A percentile compares a stretch with the other conserved stretches of the same genome.
Conservation (phyloP, 2,888 invertebrate species). For the Oxyscelio sp. region DNA sequence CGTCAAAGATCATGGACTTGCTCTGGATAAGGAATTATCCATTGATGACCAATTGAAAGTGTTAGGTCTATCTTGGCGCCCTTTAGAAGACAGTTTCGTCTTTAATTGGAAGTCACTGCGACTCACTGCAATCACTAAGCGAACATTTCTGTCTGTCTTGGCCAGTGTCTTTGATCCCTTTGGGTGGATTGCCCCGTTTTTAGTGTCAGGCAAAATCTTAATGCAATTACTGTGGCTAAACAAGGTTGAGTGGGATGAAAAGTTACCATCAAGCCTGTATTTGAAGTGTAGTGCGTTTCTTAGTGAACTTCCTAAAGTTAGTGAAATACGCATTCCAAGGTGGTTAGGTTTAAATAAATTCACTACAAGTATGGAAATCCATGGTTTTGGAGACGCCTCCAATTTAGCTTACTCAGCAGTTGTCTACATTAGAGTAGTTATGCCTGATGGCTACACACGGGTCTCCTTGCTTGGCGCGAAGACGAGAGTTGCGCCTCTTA, state of each 20-base stretch:
- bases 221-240: conserved; percentile 10
- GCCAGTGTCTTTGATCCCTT: conserved; percentile 12
- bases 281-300: not conserved
- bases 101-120: too few relatives aligned
- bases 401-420: conserved; percentile 13
- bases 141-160: not conserved
- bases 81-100: not conserved
- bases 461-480: not conserved
- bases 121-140: too few relatives aligned
- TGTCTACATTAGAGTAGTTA: not conserved
- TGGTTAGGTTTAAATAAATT: not conserved
- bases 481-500: not conserved
- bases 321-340: not conserved
- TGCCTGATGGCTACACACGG: not conserved
- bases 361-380: too few relatives aligned
- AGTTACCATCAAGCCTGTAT: not conserved
- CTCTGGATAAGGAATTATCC: not conserved
- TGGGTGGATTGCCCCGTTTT: conserved; percentile 1
- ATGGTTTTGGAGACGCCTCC: conserved; percentile 16
- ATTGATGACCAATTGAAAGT: not conserved
- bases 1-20: not conserved
- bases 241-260: conserved; percentile 10
- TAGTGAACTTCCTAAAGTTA: not conserved
- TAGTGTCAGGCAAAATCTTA: not conserved
- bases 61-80: not conserved